Base-by-base conservation (phyloP, 2,113 vertebrate species). In the Ciconia maguari region DNA sequence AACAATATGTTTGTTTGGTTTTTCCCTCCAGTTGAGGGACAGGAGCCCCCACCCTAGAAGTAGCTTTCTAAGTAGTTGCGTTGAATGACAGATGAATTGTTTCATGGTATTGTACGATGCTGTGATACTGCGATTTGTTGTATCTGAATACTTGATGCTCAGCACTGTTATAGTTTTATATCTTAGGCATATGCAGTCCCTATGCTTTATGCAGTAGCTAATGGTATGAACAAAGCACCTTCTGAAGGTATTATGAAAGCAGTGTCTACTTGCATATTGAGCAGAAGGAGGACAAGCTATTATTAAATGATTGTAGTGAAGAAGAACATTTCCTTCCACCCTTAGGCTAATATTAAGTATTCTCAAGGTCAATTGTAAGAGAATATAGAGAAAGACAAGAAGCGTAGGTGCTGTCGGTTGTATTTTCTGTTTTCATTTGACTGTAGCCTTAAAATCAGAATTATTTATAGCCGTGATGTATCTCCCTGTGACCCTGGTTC, bases 281-380 rank as follows among this genome's bases (percentile, higher is more conserved):
- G 66, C 70, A 89, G 74, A 18, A 91, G 65, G 82, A 95, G 93
- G 68, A 93, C 85, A 92, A 87, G 87, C 80, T 90, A 72, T 89
- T 83, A 83, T 92, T 94, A 95, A 79, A 92, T 78, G 38, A 79
- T 76, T 83, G 72, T 80, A 87, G 69, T 24, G 66, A 90, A 92
- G 82, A 83, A 64, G 83, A 87, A 58, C 48, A 26, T 80, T 90
- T 88, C 61, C 80, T 83, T 86, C 57, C 65, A 77, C 87, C 89
- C 92, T 78, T 44, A 96, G 94, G 89, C 94, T 95, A 87, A 61
- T 90, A 94, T 95, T 94, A 85, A 89, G 60, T 87, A 92, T 90
- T 91, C 89, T 96, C 91, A 97, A 97, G 95, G 96, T 97, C 94
- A 95, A 9, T 89, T 95, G 83, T 95, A 89, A 94, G 91, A 81